These are phyloP conservation scores for Agonum fuliginosum DNA, from an alignment of 2,888 invertebrate genomes.

Conservation along the genomic window DNA sequence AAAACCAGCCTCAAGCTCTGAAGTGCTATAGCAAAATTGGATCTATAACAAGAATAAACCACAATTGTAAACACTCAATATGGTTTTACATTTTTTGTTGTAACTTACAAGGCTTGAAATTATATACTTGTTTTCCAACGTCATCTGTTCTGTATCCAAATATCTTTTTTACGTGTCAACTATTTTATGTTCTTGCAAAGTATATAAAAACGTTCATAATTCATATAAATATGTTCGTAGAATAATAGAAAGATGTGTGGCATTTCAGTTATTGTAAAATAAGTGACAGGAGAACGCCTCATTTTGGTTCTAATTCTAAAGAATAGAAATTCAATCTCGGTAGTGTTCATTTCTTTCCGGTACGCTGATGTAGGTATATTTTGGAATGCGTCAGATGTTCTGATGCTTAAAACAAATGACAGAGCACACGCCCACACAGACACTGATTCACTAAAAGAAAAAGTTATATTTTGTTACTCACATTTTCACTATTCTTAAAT, in stretches of 20 bases:
- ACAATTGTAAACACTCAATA: neutral
- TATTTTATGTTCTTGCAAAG: neutral
- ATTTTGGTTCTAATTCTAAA: neutral
- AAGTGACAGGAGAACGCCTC: neutral
- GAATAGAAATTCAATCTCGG: neutral
- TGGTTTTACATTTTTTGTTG: neutral
- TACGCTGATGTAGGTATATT: neutral
- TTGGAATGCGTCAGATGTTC: neutral
- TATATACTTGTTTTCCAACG: too few species aligned
- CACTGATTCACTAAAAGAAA: neutral
- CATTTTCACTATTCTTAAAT: neutral
- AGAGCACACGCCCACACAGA: neutral
- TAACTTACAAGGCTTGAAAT: neutral
- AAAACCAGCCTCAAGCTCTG: too few species aligned
- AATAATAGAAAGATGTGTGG: conserved; percentile 1
- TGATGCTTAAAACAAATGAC: conserved; percentile 44
- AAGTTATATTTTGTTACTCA: conserved; percentile 42
- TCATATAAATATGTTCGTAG: neutral
- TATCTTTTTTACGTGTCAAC: neutral
- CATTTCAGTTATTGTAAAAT: neutral
- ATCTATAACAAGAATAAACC: neutral
- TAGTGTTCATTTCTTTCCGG: neutral
- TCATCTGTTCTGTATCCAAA: too few species aligned
- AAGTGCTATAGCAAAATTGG: neutral
- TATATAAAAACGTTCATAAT: neutral